These are phyloP conservation scores for Mesorhabditis spiculigera DNA, from an alignment of 2,888 invertebrate species.

Conservation along the genomic window DNA sequence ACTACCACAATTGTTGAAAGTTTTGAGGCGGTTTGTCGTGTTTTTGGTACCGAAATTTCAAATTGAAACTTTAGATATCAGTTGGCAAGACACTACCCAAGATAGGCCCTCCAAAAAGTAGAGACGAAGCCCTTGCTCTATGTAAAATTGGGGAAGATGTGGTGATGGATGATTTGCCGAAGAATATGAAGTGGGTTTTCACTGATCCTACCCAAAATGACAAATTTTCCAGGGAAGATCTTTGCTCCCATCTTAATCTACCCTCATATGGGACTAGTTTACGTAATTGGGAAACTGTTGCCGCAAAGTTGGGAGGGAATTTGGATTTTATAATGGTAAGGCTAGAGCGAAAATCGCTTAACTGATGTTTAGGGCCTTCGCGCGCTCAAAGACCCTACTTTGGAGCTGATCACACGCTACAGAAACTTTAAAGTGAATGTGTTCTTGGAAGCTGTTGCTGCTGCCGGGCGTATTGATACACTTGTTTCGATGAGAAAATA, in stretches of 20 bases:
- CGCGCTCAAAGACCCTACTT: not conserved
- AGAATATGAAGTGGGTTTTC: not conserved
- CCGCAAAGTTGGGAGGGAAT: not conserved
- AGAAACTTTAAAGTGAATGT: not conserved
- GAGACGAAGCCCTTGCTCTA: not conserved
- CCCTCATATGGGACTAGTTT: not conserved
- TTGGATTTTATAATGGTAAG: not conserved
- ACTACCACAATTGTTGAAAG: not conserved
- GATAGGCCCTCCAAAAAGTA: not conserved
- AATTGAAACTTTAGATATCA: not conserved
- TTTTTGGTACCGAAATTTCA: too few species aligned
- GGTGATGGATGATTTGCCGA: slow-evolving; percentile 2
- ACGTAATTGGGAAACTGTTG: not conserved
- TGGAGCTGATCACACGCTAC: not conserved
- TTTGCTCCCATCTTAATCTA: slow-evolving; percentile 1
- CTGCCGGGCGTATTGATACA: not conserved
- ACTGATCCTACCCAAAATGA: not conserved
- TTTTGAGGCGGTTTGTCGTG: not conserved
- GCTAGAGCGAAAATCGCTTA: not conserved
- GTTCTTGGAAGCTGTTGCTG: not conserved
- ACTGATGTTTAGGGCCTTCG: not conserved
- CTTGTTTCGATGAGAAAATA: slow-evolving; percentile 4
- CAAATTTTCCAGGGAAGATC: not conserved
- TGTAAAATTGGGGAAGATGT: not conserved
- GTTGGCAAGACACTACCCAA: not conserved